Conservation (phyloP, 2,888 invertebrate species). For the Andrena minutula region DNA sequence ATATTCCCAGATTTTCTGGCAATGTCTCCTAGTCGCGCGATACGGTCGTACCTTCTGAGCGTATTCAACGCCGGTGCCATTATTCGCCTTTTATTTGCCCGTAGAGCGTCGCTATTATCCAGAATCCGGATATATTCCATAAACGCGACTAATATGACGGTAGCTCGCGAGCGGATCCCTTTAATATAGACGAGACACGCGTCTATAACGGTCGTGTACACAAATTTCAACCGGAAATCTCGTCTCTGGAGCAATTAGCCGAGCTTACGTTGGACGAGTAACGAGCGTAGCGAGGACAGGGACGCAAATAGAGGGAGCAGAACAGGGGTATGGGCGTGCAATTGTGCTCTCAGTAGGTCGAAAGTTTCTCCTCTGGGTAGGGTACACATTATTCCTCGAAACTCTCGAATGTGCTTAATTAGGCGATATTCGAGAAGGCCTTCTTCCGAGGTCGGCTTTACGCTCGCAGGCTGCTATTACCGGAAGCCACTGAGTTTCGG, state of each 20-base stretch:
- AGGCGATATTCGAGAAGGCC: constrained; percentile 79
- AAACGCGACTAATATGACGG: constrained; percentile 32
- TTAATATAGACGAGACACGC: constrained; percentile 10
- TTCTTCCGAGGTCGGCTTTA: constrained; percentile 66
- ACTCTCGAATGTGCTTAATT: constrained; percentile 82
- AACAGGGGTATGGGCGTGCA: constrained; percentile 12
- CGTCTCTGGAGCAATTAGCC: constrained; percentile 58
- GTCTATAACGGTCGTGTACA: constrained; percentile 18
- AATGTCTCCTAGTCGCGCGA: no score
- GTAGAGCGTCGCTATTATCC: constrained; percentile 1
- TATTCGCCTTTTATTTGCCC: constrained; percentile 13
- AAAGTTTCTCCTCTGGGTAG: constrained; percentile 62
- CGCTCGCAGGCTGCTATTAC: constrained; percentile 75
- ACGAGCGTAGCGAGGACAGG: constrained; percentile 18
- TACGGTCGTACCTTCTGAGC: background rate
- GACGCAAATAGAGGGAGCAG: constrained; percentile 13
- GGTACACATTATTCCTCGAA: constrained; percentile 74
- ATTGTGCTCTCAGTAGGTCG: constrained; percentile 62
- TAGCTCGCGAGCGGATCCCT: constrained; percentile 1
- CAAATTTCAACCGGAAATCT: constrained; percentile 45
- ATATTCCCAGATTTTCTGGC: no score
- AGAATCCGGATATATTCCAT: constrained; percentile 16
- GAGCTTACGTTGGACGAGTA: constrained; percentile 15
- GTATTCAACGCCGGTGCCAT: background rate
- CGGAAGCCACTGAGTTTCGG: constrained; percentile 77